Evolutionary conservation across 2,888 invertebrate genomes (phyloP).

Genomic region (Drosophila pseudotalamancana): DNA sequence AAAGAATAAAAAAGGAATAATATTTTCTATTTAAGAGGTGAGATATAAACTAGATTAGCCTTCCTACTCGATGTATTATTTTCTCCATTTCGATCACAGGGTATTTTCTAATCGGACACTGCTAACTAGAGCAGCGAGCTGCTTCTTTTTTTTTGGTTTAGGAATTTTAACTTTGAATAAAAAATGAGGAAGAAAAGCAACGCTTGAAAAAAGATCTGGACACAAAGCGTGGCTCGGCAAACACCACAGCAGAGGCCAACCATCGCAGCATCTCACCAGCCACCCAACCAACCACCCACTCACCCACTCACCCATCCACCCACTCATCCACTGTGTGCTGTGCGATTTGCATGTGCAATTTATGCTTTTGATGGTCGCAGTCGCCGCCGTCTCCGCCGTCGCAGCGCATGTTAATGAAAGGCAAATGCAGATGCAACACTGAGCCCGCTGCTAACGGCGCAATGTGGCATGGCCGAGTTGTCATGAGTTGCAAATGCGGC

Average conservation of each 20-base stretch:
- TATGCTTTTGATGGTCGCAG: conserved; percentile 72
- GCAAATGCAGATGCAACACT: conserved; percentile 60
- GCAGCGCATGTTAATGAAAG: conserved; percentile 71
- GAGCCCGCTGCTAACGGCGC: conserved; percentile 32
- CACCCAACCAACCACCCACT: not conserved
- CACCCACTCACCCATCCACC: not conserved
- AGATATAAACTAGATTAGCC: too few relatives aligned
- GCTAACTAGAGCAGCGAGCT: not conserved
- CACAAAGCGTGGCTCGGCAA: conserved; percentile 29
- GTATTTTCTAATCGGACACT: not conserved
- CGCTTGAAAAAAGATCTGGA: conserved; percentile 14
- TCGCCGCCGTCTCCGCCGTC: conserved; percentile 11
- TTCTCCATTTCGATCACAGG: not conserved
- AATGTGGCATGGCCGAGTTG: conserved; percentile 33
- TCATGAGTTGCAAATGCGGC: conserved; percentile 42
- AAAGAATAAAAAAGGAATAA: too few relatives aligned
- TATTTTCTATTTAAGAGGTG: too few relatives aligned
- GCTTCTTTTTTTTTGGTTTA: conserved; percentile 45
- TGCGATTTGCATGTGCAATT: conserved; percentile 75
- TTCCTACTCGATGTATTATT: not conserved
- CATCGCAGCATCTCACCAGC: too few relatives aligned
- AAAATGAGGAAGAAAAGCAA: conserved; percentile 5
- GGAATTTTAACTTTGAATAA: conserved; percentile 38
- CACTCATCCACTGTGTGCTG: conserved; percentile 32
- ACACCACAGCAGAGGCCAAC: too few relatives aligned